These are phyloP conservation scores for Apodemia zela DNA, from an alignment of 2,888 invertebrate genomes.

Conservation along the genomic window DNA sequence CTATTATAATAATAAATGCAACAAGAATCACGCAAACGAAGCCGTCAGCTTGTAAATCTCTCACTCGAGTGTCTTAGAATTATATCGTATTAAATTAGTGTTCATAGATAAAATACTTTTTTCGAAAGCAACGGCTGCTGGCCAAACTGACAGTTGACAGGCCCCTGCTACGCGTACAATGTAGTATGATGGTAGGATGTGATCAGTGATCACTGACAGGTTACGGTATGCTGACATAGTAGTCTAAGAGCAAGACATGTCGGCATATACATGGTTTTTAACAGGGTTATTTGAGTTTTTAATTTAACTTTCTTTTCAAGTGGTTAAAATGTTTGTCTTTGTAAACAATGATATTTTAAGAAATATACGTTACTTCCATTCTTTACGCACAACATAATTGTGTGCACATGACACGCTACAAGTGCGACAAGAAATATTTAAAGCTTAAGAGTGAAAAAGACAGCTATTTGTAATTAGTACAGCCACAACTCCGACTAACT, in stretches of 20 bases:
- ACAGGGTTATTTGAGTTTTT: neutral
- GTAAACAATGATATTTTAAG: no score
- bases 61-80: neutral
- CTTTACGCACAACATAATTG: no score
- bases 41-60: neutral
- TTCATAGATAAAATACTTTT: conserved; percentile 1
- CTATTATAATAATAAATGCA: neutral
- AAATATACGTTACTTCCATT: no score
- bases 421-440: no score
- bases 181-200: neutral
- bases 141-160: neutral
- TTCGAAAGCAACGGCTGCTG: neutral
- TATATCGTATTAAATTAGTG: neutral
- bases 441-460: no score
- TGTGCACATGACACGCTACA: no score
- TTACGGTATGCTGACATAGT: neutral
- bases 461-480: no score
- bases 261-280: neutral
- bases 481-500: no score
- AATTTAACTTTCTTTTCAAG: neutral
- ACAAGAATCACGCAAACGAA: neutral
- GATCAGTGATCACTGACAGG: neutral
- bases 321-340: no score
- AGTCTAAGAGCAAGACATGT: neutral
- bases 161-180: neutral